Evolutionary conservation across 2,113 vertebrate species (phyloP).

Genomic region (Chelonoidis abingdonii): DNA sequence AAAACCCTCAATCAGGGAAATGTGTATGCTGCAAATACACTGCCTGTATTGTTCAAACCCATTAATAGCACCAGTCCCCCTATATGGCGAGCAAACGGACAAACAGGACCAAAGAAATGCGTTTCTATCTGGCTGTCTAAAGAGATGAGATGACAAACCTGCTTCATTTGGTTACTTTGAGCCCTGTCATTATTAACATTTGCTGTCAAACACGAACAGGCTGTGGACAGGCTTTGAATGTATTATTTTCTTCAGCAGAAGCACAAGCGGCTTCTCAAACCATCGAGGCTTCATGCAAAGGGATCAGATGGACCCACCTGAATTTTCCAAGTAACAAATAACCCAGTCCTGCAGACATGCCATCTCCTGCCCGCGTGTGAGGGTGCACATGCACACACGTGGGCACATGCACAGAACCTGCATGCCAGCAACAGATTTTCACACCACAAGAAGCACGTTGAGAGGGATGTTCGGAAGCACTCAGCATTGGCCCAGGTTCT

Average conservation of each 20-base stretch:
- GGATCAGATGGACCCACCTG: neutral
- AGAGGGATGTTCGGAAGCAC: neutral
- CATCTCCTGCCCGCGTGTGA: neutral
- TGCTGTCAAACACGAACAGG: neutral
- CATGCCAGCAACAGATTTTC: neutral
- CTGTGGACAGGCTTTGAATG: neutral
- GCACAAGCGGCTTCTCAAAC: neutral
- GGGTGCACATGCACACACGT: neutral
- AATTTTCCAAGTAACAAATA: neutral
- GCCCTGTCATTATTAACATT: neutral
- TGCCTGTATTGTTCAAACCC: neutral
- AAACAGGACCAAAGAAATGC: neutral
- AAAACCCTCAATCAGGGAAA: no score
- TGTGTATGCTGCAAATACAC: neutral
- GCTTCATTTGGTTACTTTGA: neutral
- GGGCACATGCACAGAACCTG: neutral
- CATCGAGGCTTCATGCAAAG: neutral
- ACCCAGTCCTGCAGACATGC: neutral
- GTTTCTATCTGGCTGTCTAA: constrained; percentile 15
- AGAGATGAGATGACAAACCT: constrained; percentile 13
- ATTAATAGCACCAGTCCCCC: neutral
- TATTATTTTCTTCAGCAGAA: neutral
- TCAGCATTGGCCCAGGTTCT: neutral
- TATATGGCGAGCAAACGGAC: neutral
- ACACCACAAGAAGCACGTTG: neutral